A percentile compares a stretch with the other conserved stretches of the same genome.
Evolutionary conservation across 2,113 vertebrate genomes (phyloP).

Genomic region (Meles meles): DNA sequence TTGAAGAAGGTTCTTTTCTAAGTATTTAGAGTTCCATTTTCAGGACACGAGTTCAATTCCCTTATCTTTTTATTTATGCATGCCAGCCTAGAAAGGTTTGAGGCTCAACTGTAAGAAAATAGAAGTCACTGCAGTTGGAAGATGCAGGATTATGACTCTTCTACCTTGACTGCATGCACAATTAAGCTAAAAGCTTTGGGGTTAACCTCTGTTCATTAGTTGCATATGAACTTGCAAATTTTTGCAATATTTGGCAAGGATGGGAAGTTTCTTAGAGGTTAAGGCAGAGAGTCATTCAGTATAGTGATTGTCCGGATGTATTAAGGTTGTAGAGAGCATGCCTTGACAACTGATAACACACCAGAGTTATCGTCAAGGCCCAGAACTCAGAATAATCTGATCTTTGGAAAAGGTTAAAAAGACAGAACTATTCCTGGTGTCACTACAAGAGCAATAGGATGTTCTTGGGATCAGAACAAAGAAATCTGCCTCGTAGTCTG

Average conservation of each 20-base stretch:
- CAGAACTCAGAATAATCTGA: slow-evolving; percentile 61
- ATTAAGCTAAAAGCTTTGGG: slow-evolving; percentile 57
- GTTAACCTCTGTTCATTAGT: slow-evolving; percentile 55
- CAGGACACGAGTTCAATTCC: slow-evolving; percentile 33
- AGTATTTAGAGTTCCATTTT: slow-evolving; percentile 44
- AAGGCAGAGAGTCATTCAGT: background rate
- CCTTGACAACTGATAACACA: slow-evolving; percentile 67
- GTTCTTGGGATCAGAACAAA: slow-evolving; percentile 46
- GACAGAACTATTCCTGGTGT: slow-evolving; percentile 51
- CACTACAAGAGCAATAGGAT: slow-evolving; percentile 52
- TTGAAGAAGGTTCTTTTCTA: slow-evolving; percentile 24
- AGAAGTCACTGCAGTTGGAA: background rate
- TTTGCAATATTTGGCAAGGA: slow-evolving; percentile 38
- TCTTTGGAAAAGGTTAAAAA: slow-evolving; percentile 63
- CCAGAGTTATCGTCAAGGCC: slow-evolving; percentile 52
- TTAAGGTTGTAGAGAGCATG: slow-evolving; percentile 35
- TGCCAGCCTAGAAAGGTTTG: slow-evolving; percentile 9
- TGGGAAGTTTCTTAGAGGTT: background rate
- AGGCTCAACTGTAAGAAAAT: slow-evolving; percentile 20
- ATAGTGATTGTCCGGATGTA: slow-evolving; percentile 56
- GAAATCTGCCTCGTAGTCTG: background rate
- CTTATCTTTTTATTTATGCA: slow-evolving; percentile 66
- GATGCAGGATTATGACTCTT: background rate
- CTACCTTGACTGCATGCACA: slow-evolving; percentile 26
- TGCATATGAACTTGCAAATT: slow-evolving; percentile 3